These are phyloP conservation scores for Thyatira batis DNA, from an alignment of 2,888 invertebrate species.

Conservation along the genomic window DNA sequence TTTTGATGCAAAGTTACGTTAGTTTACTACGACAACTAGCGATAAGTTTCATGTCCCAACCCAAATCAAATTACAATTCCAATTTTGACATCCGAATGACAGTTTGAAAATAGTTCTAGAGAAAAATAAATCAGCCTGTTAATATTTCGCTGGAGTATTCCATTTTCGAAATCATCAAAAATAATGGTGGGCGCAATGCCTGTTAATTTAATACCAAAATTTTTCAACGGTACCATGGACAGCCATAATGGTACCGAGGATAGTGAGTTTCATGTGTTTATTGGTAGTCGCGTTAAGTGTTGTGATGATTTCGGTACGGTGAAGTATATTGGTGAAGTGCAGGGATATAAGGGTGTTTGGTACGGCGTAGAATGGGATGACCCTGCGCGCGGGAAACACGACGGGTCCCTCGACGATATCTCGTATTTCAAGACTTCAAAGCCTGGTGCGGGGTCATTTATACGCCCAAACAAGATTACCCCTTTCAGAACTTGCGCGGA, in stretches of 20 bases:
- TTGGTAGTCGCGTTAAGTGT: constrained; percentile 71
- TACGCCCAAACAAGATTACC: constrained; percentile 90
- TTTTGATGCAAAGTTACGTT: too few relatives aligned
- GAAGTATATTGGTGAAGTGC: constrained; percentile 89
- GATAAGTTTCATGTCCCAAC: too few relatives aligned
- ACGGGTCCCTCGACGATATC: constrained; percentile 91
- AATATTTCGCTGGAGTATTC: constrained; percentile 73
- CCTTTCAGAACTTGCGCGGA: constrained; percentile 87
- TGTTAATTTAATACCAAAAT: constrained; percentile 80
- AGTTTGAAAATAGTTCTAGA: background rate
- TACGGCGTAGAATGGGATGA: constrained; percentile 99
- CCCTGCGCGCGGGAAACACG: constrained; percentile 93
- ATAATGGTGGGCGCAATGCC: constrained; percentile 82
- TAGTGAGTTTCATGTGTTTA: constrained; percentile 71
- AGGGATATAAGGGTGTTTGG: constrained; percentile 89
- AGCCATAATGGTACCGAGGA: constrained; percentile 76
- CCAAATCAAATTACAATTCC: background rate
- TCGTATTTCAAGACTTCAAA: constrained; percentile 90
- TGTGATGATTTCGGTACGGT: constrained; percentile 80
- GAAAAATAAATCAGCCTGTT: constrained; percentile 64
- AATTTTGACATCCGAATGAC: constrained; percentile 7
- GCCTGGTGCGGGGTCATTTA: constrained; percentile 94
- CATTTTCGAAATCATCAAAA: constrained; percentile 69
- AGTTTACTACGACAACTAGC: background rate
- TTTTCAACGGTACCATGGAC: constrained; percentile 77